Base-by-base conservation (phyloP, 1,140 invertebrate species). In the Aphaenogaster ashmeadi region DNA sequence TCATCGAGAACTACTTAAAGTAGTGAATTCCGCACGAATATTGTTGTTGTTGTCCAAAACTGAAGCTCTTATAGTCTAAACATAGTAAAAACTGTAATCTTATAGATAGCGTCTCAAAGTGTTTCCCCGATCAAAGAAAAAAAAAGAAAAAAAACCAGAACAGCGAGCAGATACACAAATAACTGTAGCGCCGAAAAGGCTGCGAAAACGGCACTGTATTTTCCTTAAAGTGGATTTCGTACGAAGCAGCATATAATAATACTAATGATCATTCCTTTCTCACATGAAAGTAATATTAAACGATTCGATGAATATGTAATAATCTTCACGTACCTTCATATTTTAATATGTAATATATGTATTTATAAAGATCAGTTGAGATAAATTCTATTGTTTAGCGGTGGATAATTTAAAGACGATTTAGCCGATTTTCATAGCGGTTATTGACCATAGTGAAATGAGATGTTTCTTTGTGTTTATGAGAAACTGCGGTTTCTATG, bases 221-320 rank as follows among this genome's bases (percentile, higher is more conserved):
- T 86, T 71, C 66, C 62, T 21, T 58, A 83, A 83, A 72, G 52
- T 87, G 77, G 71, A 83, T 87, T 71, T 87, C 78, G 54, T 80
- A 83, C 62, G 56, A 9, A 60, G 54, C 50, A 72, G 27, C 44
- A 69, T 64, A 64, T 66, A 44, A 36, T 80, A 86, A 78, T 75
- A 86, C 64, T 89, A 89, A 90, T 78, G 78, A 90, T 89, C 89
- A 90, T 90, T 90, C 89, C 89, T 86, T 90, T 89, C 66, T 74
- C 87, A 78, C 78, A 87, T 88, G 88, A 89, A 88, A 89, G 80
- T 80, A 86, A 88, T 78, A 54, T 86, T 89, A 72, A 87, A 88
- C 47, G 36, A 88, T 84, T 89, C 64, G 80, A 72, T 83, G 80
- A 89, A 78, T 60, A 50, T 88, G 33, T 87, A 88, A 79, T 66